Evolutionary conservation across 2,888 invertebrate species (phyloP).

Genomic region (Coelinius sp.): DNA sequence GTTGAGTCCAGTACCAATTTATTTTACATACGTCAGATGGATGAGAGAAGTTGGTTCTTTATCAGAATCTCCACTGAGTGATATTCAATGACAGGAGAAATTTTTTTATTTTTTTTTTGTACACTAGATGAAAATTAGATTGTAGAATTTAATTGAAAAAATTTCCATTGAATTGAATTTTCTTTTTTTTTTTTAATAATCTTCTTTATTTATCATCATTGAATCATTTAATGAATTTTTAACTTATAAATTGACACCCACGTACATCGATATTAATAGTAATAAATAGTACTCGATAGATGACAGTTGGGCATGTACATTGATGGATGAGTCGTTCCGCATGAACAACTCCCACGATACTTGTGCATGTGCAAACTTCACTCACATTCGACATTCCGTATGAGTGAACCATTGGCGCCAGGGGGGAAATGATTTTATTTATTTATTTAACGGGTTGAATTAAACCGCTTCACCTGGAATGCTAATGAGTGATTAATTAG

Average conservation of each 20-base stretch:
- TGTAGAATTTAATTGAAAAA: not conserved
- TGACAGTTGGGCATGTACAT: conserved; percentile 26
- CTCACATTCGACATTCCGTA: not conserved
- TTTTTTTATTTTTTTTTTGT: not conserved
- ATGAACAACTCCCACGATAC: conserved; percentile 36
- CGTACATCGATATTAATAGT: conserved; percentile 29
- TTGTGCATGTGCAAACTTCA: not conserved
- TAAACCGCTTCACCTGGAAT: not conserved
- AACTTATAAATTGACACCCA: not conserved
- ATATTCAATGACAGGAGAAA: not conserved
- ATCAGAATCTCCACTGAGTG: not conserved
- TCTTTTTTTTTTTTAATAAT: too few relatives aligned
- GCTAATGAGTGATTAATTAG: not conserved
- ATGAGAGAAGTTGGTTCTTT: not conserved
- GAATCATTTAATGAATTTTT: not conserved
- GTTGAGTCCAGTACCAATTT: not conserved
- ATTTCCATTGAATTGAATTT: too few relatives aligned
- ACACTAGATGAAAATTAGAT: not conserved
- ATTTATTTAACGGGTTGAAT: not conserved
- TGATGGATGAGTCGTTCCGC: conserved; percentile 38
- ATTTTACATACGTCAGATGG: not conserved
- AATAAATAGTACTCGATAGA: conserved; percentile 37
- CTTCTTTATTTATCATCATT: too few relatives aligned
- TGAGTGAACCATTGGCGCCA: not conserved
- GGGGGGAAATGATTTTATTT: not conserved